These are phyloP conservation scores for Latrodectus hesperus DNA, from an alignment of 2,888 invertebrate genomes.

Conservation along the genomic window DNA sequence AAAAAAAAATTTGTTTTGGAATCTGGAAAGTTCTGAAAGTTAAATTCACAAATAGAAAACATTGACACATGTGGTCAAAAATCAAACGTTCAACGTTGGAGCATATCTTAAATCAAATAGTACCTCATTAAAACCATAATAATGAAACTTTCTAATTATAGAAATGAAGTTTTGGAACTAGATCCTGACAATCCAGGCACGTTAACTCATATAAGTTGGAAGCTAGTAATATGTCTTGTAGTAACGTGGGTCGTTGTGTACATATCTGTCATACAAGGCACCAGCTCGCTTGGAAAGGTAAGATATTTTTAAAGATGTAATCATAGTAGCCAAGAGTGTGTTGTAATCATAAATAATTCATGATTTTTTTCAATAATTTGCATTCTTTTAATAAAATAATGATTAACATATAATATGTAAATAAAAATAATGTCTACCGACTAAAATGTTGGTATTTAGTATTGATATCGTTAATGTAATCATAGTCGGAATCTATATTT, in stretches of 20 bases:
- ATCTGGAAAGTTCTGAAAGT: too few relatives aligned
- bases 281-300: constrained; percentile 86
- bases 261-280: constrained; percentile 82
- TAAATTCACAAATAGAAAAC: too few relatives aligned
- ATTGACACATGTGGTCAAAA: too few relatives aligned
- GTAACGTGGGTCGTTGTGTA: constrained; percentile 83
- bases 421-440: not conserved
- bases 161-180: constrained; percentile 78
- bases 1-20: too few relatives aligned
- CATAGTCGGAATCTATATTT: too few relatives aligned
- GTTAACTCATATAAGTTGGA: constrained; percentile 77
- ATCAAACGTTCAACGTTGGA: too few relatives aligned
- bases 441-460: not conserved
- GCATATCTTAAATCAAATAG: too few relatives aligned
- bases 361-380: too few relatives aligned
- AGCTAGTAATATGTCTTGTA: constrained; percentile 81
- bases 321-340: not conserved
- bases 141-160: constrained; percentile 40
- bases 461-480: too few relatives aligned
- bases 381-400: not conserved
- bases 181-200: constrained; percentile 65
- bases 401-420: not conserved
- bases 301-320: not conserved
- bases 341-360: not conserved
- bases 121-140: too few relatives aligned